Conservation (phyloP, 2,888 invertebrate species). For the Mystacides longicornis region DNA sequence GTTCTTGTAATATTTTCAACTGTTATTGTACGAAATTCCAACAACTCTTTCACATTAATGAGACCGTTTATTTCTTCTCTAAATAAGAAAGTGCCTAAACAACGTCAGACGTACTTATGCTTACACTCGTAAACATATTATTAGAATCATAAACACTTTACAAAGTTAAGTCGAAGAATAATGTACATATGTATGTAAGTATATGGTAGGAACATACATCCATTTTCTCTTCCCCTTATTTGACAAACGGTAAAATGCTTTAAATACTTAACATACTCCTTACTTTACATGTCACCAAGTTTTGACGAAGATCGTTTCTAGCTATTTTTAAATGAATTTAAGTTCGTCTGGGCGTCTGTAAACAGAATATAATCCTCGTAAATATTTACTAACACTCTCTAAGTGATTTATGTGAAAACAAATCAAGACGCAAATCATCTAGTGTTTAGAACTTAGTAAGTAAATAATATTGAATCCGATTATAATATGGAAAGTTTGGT, state of each 20-base stretch:
- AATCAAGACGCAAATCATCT: no score
- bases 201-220: neutral
- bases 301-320: neutral
- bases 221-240: slow-evolving; percentile 1
- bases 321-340: neutral
- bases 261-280: slow-evolving; percentile 1
- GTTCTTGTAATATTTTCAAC: neutral
- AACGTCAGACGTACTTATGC: neutral
- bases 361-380: neutral
- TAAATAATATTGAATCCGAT: no score
- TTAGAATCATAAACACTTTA: neutral
- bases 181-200: no score
- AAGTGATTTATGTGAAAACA: no score
- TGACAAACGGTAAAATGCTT: slow-evolving; percentile 1
- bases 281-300: slow-evolving; percentile 2
- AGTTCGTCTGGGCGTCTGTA: neutral
- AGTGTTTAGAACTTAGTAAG: no score
- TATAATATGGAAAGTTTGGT: no score
- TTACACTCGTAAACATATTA: neutral
- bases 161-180: no score
- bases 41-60: slow-evolving; percentile 1
- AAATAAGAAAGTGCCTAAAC: neutral
- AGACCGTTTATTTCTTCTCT: neutral
- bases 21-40: neutral
- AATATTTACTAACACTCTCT: no score